These are phyloP conservation scores for Brenthis ino DNA, from an alignment of 2,888 invertebrate genomes.

Conservation along the genomic window DNA sequence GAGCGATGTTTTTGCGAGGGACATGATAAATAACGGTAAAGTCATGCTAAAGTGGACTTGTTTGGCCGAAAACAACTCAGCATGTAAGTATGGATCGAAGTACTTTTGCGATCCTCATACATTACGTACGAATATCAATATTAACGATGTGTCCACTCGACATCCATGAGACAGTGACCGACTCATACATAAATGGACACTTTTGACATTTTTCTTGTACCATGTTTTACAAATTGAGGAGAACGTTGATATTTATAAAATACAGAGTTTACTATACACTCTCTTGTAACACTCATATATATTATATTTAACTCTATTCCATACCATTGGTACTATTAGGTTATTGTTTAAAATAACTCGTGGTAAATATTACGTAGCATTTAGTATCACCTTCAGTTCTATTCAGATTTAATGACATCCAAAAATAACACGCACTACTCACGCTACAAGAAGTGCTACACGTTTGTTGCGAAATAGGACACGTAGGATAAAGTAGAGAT, in stretches of 20 bases:
- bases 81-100: conserved; percentile 16
- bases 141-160: conserved; percentile 26
- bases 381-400: conserved; percentile 65
- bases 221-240: conserved; percentile 6
- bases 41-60: conserved; percentile 42
- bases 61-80: conserved; percentile 40
- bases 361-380: conserved; percentile 70
- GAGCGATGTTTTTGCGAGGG: conserved; percentile 55
- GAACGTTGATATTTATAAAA: background rate
- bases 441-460: conserved; percentile 66
- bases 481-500: conserved; percentile 49
- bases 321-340: conserved; percentile 63
- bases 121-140: conserved; percentile 32
- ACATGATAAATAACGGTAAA: conserved; percentile 57
- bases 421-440: conserved; percentile 66
- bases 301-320: conserved; percentile 20
- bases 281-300: background rate
- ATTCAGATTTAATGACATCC: conserved; percentile 70
- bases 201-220: conserved; percentile 14
- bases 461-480: conserved; percentile 55
- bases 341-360: conserved; percentile 67
- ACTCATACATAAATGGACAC: conserved; percentile 30
- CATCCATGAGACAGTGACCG: conserved; percentile 34
- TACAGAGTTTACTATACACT: background rate
- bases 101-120: conserved; percentile 18